Base-by-base conservation (phyloP, 30 jellyfish, hydroid and myxozoan species). In the Aurelia sp. region DNA sequence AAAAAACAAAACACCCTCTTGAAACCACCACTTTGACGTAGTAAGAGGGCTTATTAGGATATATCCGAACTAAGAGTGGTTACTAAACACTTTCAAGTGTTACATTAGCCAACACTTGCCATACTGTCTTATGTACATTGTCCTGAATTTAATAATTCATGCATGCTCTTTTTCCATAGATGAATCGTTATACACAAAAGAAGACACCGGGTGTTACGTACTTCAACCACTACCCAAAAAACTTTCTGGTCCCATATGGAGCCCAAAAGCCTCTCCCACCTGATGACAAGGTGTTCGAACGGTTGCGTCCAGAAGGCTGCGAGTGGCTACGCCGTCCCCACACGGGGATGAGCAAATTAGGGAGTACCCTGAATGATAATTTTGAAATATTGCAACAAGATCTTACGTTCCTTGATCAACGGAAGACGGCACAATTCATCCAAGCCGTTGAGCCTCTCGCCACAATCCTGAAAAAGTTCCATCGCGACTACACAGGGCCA, bases 291-390 rank as follows among this genome's bases (percentile, higher is more conserved):
- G 60, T 41, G 11, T 44, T 74, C 5, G 13, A 71, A 20, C 52
- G 73, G 35, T 62, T 74, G 2, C 18, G 60, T 24, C 86, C 86
- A 51, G 74, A 74, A 31, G 86, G 86, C 41, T 74, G 86, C 15
- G 86, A 74, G 58, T 74, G 86, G 86, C 67, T 78, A 7, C 33
- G 78, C 19, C 58, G 78, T 16, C 78, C 88, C 16, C 52, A 78
- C 7, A 77, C 63, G 22, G 88, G 79, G 9, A 41, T 47, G n/a
- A 58, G 68, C 4, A 79, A 78, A 50, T 67, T 78, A 4, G 62
- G 30, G 15, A 10, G 52, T 4, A 78, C 78, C 10, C 16, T 78
- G 4, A 48, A 22, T 6, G 88, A 78, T 0, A 78, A 78, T 33
- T 1, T 78, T 8, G 27, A 24, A 4, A 22, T 53, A 0, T 21